Evolutionary conservation across 2,888 invertebrate genomes (phyloP).

Genomic region (Ennomos fuscantarius): DNA sequence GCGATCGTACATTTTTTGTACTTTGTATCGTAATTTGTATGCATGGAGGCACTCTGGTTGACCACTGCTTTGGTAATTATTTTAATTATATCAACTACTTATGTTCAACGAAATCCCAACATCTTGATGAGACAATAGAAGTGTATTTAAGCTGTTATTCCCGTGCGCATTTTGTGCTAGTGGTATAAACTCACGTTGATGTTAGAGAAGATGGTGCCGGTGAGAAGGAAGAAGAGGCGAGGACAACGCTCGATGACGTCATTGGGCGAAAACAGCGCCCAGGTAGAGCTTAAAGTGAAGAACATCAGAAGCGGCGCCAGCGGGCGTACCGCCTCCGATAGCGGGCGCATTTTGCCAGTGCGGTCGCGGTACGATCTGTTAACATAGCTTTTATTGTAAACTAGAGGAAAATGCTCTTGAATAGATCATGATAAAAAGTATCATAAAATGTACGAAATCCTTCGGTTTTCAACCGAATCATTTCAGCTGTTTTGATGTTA

Average conservation of each 20-base stretch:
- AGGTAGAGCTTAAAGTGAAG: constrained; percentile 90
- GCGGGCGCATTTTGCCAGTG: constrained; percentile 93
- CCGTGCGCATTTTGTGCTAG: too few relatives aligned
- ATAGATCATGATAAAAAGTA: too few relatives aligned
- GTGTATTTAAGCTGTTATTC: not conserved
- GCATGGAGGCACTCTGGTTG: too few relatives aligned
- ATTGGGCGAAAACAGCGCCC: constrained; percentile 93
- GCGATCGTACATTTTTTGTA: too few relatives aligned
- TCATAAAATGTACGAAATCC: too few relatives aligned
- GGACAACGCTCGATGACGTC: constrained; percentile 94
- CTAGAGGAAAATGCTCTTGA: too few relatives aligned
- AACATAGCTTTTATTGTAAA: too few relatives aligned
- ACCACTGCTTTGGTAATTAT: too few relatives aligned
- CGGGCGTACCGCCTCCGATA: constrained; percentile 94
- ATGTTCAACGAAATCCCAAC: not conserved
- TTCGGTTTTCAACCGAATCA: too few relatives aligned
- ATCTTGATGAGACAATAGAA: not conserved
- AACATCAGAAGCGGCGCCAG: constrained; percentile 91
- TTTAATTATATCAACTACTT: too few relatives aligned
- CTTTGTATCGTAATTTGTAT: too few relatives aligned
- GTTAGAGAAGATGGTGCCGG: constrained; percentile 98
- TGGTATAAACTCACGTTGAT: constrained; percentile 93
- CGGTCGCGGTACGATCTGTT: constrained; percentile 93
- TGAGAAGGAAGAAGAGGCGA: constrained; percentile 93
- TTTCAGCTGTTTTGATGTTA: too few relatives aligned